Evolutionary conservation across 1,140 invertebrate species (phyloP).

Genomic region (Metopolophium dirhodum): DNA sequence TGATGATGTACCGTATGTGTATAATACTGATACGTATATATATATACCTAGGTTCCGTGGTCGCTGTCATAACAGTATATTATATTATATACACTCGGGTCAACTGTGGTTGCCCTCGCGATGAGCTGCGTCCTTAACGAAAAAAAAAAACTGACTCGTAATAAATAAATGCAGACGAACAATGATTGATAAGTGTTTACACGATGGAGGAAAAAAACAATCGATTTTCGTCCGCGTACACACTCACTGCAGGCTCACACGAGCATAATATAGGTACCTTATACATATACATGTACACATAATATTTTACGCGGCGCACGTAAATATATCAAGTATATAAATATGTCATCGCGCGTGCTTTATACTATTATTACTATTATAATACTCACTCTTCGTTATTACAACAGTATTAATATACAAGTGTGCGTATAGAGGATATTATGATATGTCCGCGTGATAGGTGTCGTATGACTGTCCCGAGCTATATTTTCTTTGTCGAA

Average conservation of each 20-base stretch:
- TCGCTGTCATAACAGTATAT: background rate
- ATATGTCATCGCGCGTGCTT: background rate
- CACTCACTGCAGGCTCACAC: background rate
- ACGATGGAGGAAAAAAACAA: slow-evolving; percentile 11
- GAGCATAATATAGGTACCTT: too few relatives aligned
- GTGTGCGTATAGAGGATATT: background rate
- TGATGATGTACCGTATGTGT: background rate
- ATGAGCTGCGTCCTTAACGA: background rate
- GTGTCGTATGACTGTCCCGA: slow-evolving; percentile 17
- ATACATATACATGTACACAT: too few relatives aligned
- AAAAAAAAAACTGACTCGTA: background rate
- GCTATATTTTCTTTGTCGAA: slow-evolving; percentile 35
- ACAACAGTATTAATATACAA: background rate
- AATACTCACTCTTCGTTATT: background rate
- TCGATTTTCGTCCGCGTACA: background rate
- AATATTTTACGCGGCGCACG: background rate
- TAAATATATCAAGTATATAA: background rate
- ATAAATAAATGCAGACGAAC: slow-evolving; percentile 16
- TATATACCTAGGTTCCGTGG: background rate
- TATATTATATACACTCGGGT: background rate
- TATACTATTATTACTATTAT: background rate
- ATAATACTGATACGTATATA: background rate
- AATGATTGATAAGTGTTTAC: slow-evolving; percentile 49
- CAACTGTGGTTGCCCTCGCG: background rate
- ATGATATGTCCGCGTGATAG: slow-evolving; percentile 20